phyloP scores from a whole-genome alignment of 2,113 vertebrate genomes.

The Mungos mungo region DNA sequence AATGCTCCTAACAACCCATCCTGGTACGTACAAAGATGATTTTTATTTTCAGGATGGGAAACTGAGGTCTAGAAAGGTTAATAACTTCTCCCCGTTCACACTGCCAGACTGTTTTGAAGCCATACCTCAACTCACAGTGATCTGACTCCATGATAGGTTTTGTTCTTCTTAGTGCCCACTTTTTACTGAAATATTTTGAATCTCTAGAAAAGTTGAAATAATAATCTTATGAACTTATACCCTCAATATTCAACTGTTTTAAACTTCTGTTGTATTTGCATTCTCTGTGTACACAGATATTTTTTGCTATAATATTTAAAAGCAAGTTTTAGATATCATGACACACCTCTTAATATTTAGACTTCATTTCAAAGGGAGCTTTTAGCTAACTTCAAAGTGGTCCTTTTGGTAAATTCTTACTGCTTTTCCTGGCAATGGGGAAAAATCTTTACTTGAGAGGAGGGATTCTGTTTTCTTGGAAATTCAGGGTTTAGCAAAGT shows the following conservation, averaged over 20 bases:
- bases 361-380: constrained; percentile 31
- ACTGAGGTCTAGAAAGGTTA: background rate
- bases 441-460: constrained; percentile 41
- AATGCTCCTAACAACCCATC: background rate
- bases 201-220: background rate
- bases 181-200: background rate
- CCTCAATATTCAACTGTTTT: background rate
- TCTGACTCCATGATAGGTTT: background rate
- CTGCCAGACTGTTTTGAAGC: background rate
- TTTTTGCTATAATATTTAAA: background rate
- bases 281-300: background rate
- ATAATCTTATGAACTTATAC: background rate
- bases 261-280: background rate
- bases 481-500: constrained; percentile 44
- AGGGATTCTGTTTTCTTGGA: constrained; percentile 32
- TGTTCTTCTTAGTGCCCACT: background rate
- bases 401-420: constrained; percentile 25
- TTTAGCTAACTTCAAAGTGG: constrained; percentile 2
- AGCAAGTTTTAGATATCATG: background rate
- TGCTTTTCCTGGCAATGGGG: background rate
- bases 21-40: background rate
- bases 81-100: background rate
- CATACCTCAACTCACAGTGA: background rate
- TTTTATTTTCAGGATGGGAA: constrained; percentile 16
- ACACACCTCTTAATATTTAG: background rate